Evolutionary conservation across 2,113 vertebrate species (phyloP).

Genomic region (Tachysurus vachellii): DNA sequence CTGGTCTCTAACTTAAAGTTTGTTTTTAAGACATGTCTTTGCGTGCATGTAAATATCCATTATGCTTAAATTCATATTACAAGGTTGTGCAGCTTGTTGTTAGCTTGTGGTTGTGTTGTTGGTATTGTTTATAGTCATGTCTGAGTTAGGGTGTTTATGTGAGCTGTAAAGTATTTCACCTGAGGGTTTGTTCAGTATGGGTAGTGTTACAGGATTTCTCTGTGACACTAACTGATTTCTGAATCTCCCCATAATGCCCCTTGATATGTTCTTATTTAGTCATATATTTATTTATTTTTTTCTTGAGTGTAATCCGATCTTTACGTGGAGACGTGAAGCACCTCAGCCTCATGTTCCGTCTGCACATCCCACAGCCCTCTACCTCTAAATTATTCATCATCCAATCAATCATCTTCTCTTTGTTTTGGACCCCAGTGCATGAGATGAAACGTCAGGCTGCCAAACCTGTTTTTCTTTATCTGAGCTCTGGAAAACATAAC

Average conservation of each 20-base stretch:
- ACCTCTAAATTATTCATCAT: constrained; percentile 83
- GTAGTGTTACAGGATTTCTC: constrained; percentile 58
- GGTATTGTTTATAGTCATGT: background rate
- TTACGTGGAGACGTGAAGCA: constrained; percentile 63
- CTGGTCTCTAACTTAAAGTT: constrained; percentile 20
- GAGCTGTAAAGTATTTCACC: constrained; percentile 39
- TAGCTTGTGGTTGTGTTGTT: background rate
- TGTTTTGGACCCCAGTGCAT: constrained; percentile 81
- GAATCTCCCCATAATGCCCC: background rate
- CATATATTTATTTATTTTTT: constrained; percentile 51
- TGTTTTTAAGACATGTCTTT: constrained; percentile 20
- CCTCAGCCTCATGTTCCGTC: constrained; percentile 52
- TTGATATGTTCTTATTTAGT: constrained; percentile 60
- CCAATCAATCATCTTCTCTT: constrained; percentile 84
- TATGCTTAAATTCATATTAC: constrained; percentile 5
- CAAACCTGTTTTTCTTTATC: constrained; percentile 80
- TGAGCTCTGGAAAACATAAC: constrained; percentile 80
- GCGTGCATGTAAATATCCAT: background rate
- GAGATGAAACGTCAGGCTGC: constrained; percentile 78
- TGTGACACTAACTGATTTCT: background rate
- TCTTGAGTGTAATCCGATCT: constrained; percentile 62
- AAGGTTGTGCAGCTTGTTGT: background rate
- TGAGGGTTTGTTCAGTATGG: constrained; percentile 58
- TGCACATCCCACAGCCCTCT: constrained; percentile 71
- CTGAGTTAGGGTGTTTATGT: background rate